Percentiles rank a stretch among this genome's conserved stretches.
These are phyloP conservation scores for Bubalus kerabau DNA, from an alignment of 2,113 vertebrate genomes.

Conservation along the genomic window DNA sequence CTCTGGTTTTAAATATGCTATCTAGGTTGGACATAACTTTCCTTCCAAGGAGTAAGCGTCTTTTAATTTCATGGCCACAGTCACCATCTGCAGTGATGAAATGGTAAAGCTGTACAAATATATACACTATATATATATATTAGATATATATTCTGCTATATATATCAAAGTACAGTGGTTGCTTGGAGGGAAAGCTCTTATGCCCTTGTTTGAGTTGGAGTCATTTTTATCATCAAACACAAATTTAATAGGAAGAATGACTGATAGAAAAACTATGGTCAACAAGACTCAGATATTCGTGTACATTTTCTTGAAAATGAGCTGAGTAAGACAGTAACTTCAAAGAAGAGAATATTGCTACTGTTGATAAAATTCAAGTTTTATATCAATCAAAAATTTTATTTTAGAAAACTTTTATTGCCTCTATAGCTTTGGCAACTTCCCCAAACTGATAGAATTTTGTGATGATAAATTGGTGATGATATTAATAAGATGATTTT, in stretches of 20 bases:
- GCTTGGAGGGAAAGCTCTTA: not conserved
- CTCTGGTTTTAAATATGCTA: no score
- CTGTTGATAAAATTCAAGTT: not conserved
- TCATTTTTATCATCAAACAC: not conserved
- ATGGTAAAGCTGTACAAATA: not conserved
- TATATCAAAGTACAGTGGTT: not conserved
- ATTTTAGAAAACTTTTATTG: not conserved
- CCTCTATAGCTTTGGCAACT: not conserved
- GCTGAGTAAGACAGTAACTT: not conserved
- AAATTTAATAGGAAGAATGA: not conserved
- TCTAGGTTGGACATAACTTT: no score
- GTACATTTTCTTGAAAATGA: not conserved
- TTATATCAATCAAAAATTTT: not conserved
- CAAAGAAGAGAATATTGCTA: not conserved
- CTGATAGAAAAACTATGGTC: not conserved
- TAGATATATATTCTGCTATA: not conserved
- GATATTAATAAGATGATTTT: not conserved
- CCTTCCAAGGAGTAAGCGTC: no score
- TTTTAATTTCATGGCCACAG: no score
- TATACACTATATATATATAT: not conserved
- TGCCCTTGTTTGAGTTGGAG: not conserved
- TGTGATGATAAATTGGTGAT: not conserved
- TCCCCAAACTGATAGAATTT: not conserved
- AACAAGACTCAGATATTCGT: not conserved
- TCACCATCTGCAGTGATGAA: not conserved